Percentiles rank a stretch among this genome's conserved stretches.
Evolutionary conservation across 64 coral and sea anemone species (phyloP).

Genomic region (Astreopora myriophthalma): DNA sequence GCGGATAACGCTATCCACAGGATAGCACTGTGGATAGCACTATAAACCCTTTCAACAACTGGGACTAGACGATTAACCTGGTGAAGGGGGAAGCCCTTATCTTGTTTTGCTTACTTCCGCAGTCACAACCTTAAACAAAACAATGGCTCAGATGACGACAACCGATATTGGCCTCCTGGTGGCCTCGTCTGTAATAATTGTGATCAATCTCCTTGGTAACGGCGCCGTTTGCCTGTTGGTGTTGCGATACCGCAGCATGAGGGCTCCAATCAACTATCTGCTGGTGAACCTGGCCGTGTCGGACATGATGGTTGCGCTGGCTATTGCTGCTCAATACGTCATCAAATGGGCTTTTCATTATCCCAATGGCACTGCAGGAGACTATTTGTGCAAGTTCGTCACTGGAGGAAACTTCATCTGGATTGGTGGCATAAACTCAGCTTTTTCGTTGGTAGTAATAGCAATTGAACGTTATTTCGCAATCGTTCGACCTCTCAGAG

Average conservation of each 20-base stretch:
- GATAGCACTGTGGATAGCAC: too few species aligned
- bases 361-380: constrained; percentile 46
- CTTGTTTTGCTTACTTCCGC: too few species aligned
- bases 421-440: constrained; percentile 17
- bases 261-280: constrained; percentile 66
- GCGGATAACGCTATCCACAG: too few species aligned
- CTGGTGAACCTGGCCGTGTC: constrained; percentile 67
- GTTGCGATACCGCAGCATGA: constrained; percentile 5
- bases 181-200: constrained; percentile 17
- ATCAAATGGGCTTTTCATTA: constrained; percentile 45
- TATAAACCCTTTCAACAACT: too few species aligned
- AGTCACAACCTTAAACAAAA: too few species aligned
- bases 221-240: constrained; percentile 55
- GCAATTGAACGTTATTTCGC: constrained; percentile 36
- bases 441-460: constrained; percentile 3
- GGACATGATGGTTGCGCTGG: constrained; percentile 69
- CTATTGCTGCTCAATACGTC: constrained; percentile 66
- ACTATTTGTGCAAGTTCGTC: constrained; percentile 66
- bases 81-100: too few species aligned
- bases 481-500: not conserved
- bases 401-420: constrained; percentile 82
- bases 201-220: constrained; percentile 71
- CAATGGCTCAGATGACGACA: not conserved
- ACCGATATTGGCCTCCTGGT: not conserved
- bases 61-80: too few species aligned